Conservation (phyloP, 2,113 vertebrate species). For the Bos indicus region DNA sequence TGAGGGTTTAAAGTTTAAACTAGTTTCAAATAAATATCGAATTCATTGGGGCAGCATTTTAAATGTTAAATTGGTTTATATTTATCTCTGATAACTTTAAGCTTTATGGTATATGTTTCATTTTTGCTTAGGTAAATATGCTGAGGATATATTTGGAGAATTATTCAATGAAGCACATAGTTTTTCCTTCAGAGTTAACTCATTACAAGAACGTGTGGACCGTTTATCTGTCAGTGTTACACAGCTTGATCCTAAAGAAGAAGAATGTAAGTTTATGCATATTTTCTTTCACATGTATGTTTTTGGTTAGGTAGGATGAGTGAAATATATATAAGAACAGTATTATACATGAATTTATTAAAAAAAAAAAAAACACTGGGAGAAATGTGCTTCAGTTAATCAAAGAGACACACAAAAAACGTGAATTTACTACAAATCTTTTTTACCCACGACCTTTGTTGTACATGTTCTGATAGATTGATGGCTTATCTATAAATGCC, state of each 20-base stretch:
- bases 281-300: not conserved
- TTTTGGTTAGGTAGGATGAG: not conserved
- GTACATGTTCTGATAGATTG: not conserved
- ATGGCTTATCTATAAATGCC: not conserved
- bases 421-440: not conserved
- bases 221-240: conserved; percentile 98
- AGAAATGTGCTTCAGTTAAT: not conserved
- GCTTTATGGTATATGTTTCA: not conserved
- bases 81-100: not conserved
- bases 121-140: conserved; percentile 93
- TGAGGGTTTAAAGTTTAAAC: not conserved
- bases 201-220: conserved; percentile 98
- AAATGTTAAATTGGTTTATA: not conserved
- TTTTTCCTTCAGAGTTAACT: conserved; percentile 98
- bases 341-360: not conserved
- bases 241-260: conserved; percentile 98
- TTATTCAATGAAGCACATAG: conserved; percentile 98
- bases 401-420: not conserved
- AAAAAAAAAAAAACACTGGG: not conserved
- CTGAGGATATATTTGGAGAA: conserved; percentile 98
- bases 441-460: not conserved
- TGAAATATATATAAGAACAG: not conserved
- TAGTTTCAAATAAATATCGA: not conserved
- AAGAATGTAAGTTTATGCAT: conserved; percentile 91
- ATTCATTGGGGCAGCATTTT: not conserved